phyloP scores from a whole-genome alignment of 2,113 vertebrate species.

The Potamarius usumacintae region DNA sequence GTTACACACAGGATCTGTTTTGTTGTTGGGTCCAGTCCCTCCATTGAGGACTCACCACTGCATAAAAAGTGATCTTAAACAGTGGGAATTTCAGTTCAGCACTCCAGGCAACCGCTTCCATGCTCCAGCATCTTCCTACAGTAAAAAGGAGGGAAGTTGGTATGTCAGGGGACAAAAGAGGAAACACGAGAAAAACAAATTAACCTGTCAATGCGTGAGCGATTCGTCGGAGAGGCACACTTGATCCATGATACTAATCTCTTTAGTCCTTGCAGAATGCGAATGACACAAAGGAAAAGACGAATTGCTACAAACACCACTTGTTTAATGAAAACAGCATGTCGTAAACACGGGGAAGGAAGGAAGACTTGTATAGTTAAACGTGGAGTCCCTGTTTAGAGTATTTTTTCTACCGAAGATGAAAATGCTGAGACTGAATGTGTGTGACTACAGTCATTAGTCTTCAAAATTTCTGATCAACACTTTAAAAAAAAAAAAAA shows the following conservation, averaged over 20 bases:
- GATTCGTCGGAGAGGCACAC: constrained; percentile 20
- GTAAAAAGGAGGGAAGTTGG: constrained; percentile 39
- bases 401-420: neutral
- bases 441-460: neutral
- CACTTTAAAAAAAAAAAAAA: neutral
- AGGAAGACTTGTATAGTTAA: neutral
- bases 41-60: constrained; percentile 18
- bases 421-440: neutral
- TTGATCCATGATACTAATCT: constrained; percentile 41
- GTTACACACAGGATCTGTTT: neutral
- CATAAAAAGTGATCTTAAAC: constrained; percentile 23
- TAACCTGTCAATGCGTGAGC: constrained; percentile 47
- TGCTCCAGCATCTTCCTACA: constrained; percentile 39
- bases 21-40: neutral
- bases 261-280: constrained; percentile 19
- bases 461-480: neutral
- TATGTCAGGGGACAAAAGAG: constrained; percentile 40
- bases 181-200: constrained; percentile 46
- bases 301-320: constrained; percentile 37
- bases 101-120: constrained; percentile 27
- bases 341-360: constrained; percentile 11
- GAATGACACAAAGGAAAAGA: constrained; percentile 43
- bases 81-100: constrained; percentile 29
- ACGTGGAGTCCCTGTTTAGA: neutral
- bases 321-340: constrained; percentile 35